phyloP scores from a whole-genome alignment of 2,888 invertebrate genomes.

The Microplitis manilae region DNA sequence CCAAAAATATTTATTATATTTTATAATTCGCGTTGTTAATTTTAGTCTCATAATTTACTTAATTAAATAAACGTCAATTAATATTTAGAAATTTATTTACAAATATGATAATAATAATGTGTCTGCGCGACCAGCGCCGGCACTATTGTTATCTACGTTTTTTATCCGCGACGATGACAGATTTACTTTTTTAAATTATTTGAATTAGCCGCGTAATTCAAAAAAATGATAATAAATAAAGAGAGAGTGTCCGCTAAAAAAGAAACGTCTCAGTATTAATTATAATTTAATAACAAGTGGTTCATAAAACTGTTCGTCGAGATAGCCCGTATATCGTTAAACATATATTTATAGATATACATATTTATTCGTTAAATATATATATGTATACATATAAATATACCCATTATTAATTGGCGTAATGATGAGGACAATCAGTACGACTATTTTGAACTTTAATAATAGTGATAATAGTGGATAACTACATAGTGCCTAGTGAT shows the following conservation, averaged over 20 bases:
- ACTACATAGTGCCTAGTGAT: slow-evolving; percentile 66
- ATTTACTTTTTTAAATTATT: slow-evolving; percentile 8
- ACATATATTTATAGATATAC: slow-evolving; percentile 17
- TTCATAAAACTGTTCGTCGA: slow-evolving; percentile 12
- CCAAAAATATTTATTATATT: not conserved
- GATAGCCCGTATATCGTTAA: slow-evolving; percentile 37
- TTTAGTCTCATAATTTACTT: not conserved
- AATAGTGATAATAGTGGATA: slow-evolving; percentile 67
- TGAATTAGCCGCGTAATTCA: slow-evolving; percentile 17
- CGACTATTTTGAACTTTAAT: slow-evolving; percentile 58
- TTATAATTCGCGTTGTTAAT: slow-evolving; percentile 2
- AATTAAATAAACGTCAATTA: slow-evolving; percentile 1
- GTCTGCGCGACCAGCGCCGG: slow-evolving; percentile 18
- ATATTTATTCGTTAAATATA: slow-evolving; percentile 59
- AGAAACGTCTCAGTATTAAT: not conserved
- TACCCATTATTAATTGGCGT: slow-evolving; percentile 46
- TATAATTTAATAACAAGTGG: not conserved
- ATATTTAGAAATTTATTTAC: slow-evolving; percentile 40
- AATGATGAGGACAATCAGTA: slow-evolving; percentile 66
- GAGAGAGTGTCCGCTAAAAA: no score
- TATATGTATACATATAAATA: slow-evolving; percentile 53
- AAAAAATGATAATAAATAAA: not conserved
- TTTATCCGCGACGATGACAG: slow-evolving; percentile 6
- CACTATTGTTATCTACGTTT: slow-evolving; percentile 39
- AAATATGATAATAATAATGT: slow-evolving; percentile 22